phyloP scores from a whole-genome alignment of 2,797 vertebrate genomes.

The Acanthurus leucopareius region DNA sequence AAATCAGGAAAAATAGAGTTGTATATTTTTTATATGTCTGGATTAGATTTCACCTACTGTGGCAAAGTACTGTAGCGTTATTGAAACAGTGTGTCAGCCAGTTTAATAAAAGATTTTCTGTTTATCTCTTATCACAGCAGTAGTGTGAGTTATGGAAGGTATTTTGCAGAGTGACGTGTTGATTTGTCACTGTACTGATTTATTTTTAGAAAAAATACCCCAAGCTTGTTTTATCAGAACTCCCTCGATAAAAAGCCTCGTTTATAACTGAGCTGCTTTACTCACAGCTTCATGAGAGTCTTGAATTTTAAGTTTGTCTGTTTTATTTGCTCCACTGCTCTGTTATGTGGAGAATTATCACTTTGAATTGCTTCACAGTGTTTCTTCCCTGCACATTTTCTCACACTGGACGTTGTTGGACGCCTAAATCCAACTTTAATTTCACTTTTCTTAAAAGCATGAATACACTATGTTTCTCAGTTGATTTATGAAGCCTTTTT shows the following conservation, averaged over 20 bases:
- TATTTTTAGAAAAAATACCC: no score
- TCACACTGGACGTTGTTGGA: neutral
- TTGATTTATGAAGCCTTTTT: neutral
- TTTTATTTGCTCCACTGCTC: neutral
- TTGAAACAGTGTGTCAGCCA: neutral
- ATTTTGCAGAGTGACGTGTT: neutral
- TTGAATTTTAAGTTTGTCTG: neutral
- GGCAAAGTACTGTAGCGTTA: neutral
- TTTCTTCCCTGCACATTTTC: neutral
- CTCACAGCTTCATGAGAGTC: neutral
- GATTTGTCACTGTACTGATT: no score
- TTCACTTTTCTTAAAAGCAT: constrained; percentile 12
- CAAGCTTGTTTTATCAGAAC: no score
- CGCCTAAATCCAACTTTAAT: neutral
- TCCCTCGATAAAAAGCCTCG: neutral
- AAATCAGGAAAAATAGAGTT: neutral
- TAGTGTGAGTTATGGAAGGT: neutral
- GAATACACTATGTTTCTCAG: neutral
- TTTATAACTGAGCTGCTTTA: neutral
- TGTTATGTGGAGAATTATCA: neutral
- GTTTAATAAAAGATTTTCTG: neutral
- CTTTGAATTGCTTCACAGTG: neutral
- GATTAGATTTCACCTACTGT: neutral
- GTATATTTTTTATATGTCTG: neutral
- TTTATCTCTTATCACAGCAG: neutral